Evolutionary conservation across 1,140 invertebrate species (phyloP).

Genomic region (Hormaphis cornu): DNA sequence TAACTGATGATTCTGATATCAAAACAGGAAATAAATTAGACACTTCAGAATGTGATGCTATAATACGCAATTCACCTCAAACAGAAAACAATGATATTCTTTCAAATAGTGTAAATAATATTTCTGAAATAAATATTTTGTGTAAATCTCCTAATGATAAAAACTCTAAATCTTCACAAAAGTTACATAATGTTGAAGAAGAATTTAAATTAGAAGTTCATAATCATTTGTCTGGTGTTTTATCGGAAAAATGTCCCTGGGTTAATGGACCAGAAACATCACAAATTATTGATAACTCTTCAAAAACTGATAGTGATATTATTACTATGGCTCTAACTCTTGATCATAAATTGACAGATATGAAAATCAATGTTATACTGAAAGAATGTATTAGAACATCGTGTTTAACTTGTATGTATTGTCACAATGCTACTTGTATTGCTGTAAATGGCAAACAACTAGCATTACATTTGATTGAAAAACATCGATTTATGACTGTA

Average conservation of each 20-base stretch:
- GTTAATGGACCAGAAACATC: neutral
- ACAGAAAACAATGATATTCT: neutral
- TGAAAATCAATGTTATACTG: slow-evolving; percentile 57
- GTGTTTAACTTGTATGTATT: slow-evolving; percentile 63
- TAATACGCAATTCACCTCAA: neutral
- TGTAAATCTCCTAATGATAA: neutral
- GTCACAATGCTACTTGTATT: slow-evolving; percentile 70
- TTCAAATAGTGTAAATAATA: neutral
- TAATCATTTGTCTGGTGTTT: slow-evolving; percentile 11
- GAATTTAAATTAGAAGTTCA: slow-evolving; percentile 24
- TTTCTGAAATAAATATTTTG: neutral
- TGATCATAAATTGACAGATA: slow-evolving; percentile 60
- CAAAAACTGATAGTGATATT: neutral
- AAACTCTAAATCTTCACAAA: neutral
- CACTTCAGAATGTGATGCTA: neutral
- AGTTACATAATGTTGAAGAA: slow-evolving; percentile 10
- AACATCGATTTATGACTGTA: slow-evolving; percentile 63
- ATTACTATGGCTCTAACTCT: slow-evolving; percentile 60
- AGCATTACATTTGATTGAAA: slow-evolving; percentile 61
- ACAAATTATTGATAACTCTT: neutral
- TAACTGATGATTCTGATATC: slow-evolving; percentile 6
- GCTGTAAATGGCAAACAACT: slow-evolving; percentile 71
- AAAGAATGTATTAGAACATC: slow-evolving; percentile 61
- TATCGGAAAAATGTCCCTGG: slow-evolving; percentile 25
- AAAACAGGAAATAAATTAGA: neutral